phyloP scores from a whole-genome alignment of 30 jellyfish, hydroid and myxozoan genomes.

The Catostylus mosaicus region DNA sequence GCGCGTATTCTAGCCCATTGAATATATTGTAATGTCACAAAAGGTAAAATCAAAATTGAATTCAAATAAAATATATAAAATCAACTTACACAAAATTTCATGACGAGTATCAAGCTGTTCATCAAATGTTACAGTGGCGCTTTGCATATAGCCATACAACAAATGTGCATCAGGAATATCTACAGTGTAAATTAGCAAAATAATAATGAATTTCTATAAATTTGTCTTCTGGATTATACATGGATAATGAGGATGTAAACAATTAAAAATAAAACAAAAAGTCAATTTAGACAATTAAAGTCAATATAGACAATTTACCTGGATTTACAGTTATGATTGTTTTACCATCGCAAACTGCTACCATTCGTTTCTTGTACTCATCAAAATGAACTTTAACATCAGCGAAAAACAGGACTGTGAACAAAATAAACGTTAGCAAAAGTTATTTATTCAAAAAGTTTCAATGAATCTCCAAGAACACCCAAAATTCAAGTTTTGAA shows the following conservation, averaged over 20 bases:
- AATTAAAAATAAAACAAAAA: not conserved
- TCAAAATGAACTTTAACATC: conserved; percentile 82
- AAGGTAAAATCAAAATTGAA: no score
- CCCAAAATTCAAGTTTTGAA: no score
- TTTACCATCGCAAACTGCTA: conserved; percentile 83
- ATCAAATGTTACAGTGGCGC: not conserved
- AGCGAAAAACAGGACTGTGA: conserved; percentile 70
- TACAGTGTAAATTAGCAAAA: conserved; percentile 4
- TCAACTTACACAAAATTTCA: not conserved
- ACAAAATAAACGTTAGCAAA: not conserved
- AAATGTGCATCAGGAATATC: conserved; percentile 94
- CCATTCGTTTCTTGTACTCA: conserved; percentile 76
- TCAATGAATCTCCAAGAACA: not conserved
- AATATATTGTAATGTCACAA: no score
- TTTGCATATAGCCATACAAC: conserved; percentile 67
- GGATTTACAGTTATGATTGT: conserved; percentile 87
- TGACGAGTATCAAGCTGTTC: conserved; percentile 43
- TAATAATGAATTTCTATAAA: not conserved
- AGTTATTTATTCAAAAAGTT: no score
- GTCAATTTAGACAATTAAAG: no score
- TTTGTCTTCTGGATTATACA: not conserved
- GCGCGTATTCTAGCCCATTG: no score
- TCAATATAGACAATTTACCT: conserved; percentile 56
- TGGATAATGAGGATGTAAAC: not conserved
- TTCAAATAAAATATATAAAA: not conserved